These are phyloP conservation scores for Alexandromys oeconomus DNA, from an alignment of 2,797 vertebrate species.

Conservation along the genomic window DNA sequence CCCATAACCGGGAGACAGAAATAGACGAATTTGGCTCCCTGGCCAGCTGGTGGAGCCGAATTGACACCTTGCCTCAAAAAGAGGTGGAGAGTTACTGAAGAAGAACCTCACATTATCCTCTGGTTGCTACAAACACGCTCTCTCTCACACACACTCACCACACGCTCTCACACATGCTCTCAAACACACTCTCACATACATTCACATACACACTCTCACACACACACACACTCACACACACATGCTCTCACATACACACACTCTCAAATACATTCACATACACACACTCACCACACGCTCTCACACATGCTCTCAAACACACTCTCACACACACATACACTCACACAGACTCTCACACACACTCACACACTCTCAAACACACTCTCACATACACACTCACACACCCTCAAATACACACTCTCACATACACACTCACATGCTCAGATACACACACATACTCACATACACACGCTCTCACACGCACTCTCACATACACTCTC, in stretches of 20 bases:
- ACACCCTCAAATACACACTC: background rate
- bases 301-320: too few species aligned
- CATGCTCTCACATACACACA: background rate
- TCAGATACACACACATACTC: too few species aligned
- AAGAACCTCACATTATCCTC: background rate
- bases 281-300: too few species aligned
- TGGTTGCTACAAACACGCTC: background rate
- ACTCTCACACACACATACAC: background rate
- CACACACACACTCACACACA: too few species aligned
- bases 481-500: too few species aligned
- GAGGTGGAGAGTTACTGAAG: background rate
- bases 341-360: background rate
- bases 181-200: background rate
- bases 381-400: background rate
- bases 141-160: too few species aligned
- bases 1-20: background rate
- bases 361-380: background rate
- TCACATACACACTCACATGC: background rate
- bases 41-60: background rate
- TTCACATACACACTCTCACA: too few species aligned
- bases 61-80: background rate
- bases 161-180: background rate
- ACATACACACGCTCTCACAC: too few species aligned
- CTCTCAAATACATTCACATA: background rate
- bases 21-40: background rate